A percentile compares a stretch with the other conserved stretches of the same genome.
These are phyloP conservation scores for Poeciliopsis retropinna DNA, from an alignment of 2,113 vertebrate genomes.

Conservation along the genomic window DNA sequence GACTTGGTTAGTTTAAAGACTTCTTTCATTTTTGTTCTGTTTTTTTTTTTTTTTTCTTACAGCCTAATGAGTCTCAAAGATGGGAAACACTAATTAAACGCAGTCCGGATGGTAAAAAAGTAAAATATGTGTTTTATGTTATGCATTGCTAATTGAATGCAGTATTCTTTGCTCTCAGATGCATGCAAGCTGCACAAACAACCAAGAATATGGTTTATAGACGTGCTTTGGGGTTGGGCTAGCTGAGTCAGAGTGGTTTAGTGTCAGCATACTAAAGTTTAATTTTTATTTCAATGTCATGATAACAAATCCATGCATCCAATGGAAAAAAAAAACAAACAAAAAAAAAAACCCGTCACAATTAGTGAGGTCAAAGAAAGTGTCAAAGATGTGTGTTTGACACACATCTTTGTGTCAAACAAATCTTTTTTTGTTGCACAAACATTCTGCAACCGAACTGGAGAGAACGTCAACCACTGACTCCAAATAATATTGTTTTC, in stretches of 20 bases:
- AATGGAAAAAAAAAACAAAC: neutral
- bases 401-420: no score
- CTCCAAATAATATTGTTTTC: conserved; percentile 6
- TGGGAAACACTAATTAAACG: neutral
- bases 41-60: neutral
- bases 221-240: neutral
- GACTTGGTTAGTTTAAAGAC: conserved; percentile 12
- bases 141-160: neutral
- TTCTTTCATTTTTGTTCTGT: conserved; percentile 13
- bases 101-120: neutral
- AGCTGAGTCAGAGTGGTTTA: neutral
- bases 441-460: conserved; percentile 5
- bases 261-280: neutral
- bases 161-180: neutral
- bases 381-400: no score
- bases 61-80: neutral
- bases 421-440: conserved; percentile 5
- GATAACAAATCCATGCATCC: no score
- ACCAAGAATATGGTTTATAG: neutral
- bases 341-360: neutral
- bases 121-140: conserved; percentile 2
- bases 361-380: neutral
- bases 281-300: no score
- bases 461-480: conserved; percentile 2
- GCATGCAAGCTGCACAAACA: neutral